Conservation (phyloP, 2,888 invertebrate species). For the Standfussiana lucernea region DNA sequence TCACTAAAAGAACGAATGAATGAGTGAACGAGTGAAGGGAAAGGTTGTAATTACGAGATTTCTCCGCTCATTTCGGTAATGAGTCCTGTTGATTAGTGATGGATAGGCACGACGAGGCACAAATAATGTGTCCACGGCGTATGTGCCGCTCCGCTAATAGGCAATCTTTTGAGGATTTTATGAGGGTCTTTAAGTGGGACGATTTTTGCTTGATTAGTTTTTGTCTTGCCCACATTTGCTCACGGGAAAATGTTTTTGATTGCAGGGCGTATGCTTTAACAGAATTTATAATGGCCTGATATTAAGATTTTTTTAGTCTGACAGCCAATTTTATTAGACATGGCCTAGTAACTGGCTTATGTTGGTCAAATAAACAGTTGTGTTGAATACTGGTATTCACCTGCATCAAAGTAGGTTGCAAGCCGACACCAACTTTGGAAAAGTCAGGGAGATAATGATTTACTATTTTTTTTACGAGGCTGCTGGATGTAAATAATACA, state of each 20-base stretch:
- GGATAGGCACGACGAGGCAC: conserved; percentile 68
- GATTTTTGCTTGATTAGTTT: conserved; percentile 46
- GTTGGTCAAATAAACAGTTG: too few species aligned
- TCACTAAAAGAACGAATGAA: conserved; percentile 29
- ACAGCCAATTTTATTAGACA: too few species aligned
- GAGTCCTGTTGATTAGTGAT: conserved; percentile 65
- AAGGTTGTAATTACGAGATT: conserved; percentile 66
- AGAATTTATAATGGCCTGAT: too few species aligned
- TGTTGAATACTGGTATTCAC: neutral
- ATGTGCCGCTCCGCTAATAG: conserved; percentile 76
- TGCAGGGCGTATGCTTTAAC: neutral
- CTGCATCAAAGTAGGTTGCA: too few species aligned
- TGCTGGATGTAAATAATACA: too few species aligned
- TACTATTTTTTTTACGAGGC: too few species aligned
- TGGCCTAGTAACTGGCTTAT: too few species aligned
- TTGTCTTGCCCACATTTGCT: neutral
- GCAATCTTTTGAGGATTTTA: conserved; percentile 81
- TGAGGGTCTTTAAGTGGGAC: conserved; percentile 66
- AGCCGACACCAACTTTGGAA: too few species aligned
- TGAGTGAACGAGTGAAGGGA: conserved; percentile 48
- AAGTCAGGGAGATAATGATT: too few species aligned
- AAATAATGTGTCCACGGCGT: conserved; percentile 68
- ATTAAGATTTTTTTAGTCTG: too few species aligned
- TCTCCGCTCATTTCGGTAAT: conserved; percentile 63
- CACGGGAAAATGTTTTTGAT: neutral